phyloP scores from a whole-genome alignment of 1,140 invertebrate genomes.

The Drosophila cardini region DNA sequence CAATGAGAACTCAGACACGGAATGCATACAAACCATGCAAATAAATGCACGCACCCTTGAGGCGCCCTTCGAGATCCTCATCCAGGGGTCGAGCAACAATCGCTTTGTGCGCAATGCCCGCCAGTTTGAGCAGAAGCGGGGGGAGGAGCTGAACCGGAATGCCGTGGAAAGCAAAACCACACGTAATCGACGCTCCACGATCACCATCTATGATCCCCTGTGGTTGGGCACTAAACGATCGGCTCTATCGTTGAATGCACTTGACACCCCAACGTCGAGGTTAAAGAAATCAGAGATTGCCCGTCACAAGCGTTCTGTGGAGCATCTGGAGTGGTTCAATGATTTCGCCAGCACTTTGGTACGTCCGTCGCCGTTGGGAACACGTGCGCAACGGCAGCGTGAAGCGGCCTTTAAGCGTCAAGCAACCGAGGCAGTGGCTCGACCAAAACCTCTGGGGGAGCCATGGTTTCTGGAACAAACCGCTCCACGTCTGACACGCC shows the following conservation, averaged over 20 bases:
- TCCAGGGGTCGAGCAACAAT: slow-evolving; percentile 78
- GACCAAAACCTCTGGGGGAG: slow-evolving; percentile 26
- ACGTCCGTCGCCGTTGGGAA: slow-evolving; percentile 69
- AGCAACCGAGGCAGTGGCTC: slow-evolving; percentile 19
- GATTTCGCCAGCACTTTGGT: slow-evolving; percentile 71
- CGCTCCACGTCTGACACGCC: slow-evolving; percentile 48
- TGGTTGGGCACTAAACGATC: slow-evolving; percentile 2
- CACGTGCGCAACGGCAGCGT: slow-evolving; percentile 40
- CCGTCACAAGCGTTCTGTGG: slow-evolving; percentile 64
- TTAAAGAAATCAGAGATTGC: slow-evolving; percentile 38
- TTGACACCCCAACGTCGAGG: slow-evolving; percentile 12
- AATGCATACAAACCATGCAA: slow-evolving; percentile 79
- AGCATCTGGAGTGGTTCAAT: slow-evolving; percentile 77
- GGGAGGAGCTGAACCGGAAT: slow-evolving; percentile 29
- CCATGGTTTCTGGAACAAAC: slow-evolving; percentile 67
- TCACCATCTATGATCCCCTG: slow-evolving; percentile 71
- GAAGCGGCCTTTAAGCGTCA: slow-evolving; percentile 35
- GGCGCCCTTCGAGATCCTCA: slow-evolving; percentile 75
- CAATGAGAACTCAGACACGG: slow-evolving; percentile 71
- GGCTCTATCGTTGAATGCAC: slow-evolving; percentile 31
- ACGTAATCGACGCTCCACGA: slow-evolving; percentile 68
- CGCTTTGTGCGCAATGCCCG: slow-evolving; percentile 76
- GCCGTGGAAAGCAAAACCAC: background rate
- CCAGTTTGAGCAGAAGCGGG: slow-evolving; percentile 71
- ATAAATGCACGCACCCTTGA: slow-evolving; percentile 60